A percentile compares a stretch with the other conserved stretches of the same genome.
Evolutionary conservation across 2,113 vertebrate genomes (phyloP).

Genomic region (Tor tambroides): DNA sequence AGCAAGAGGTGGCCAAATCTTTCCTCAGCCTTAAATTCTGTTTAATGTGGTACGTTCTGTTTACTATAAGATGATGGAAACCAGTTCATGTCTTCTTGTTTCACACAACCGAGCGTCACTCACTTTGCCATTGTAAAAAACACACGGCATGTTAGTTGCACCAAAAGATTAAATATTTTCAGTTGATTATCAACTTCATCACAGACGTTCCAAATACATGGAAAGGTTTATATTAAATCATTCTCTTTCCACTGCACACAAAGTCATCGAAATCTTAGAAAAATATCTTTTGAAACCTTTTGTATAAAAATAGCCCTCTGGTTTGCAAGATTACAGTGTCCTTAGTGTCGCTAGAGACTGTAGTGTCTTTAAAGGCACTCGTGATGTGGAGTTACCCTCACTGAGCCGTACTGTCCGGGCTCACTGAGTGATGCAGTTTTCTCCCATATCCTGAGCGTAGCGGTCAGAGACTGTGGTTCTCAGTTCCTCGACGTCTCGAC

Average conservation of each 20-base stretch:
- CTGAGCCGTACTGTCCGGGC: background rate
- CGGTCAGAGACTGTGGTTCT: slow-evolving; percentile 91
- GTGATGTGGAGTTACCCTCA: slow-evolving; percentile 20
- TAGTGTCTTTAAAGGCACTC: slow-evolving; percentile 11
- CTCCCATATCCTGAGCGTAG: slow-evolving; percentile 98
- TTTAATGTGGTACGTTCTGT: background rate
- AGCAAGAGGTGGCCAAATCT: background rate
- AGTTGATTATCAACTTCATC: slow-evolving; percentile 83
- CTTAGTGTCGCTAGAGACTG: slow-evolving; percentile 35
- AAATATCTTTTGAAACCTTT: slow-evolving; percentile 18
- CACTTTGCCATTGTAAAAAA: slow-evolving; percentile 66
- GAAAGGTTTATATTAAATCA: slow-evolving; percentile 69
- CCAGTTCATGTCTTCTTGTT: background rate
- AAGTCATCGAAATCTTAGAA: background rate
- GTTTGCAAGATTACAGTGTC: background rate
- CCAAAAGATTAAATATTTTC: slow-evolving; percentile 63
- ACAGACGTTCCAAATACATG: slow-evolving; percentile 61
- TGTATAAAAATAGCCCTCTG: slow-evolving; percentile 48
- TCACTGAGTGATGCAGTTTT: slow-evolving; percentile 89
- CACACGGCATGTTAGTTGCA: slow-evolving; percentile 54
- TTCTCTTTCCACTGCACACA: background rate
- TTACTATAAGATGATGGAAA: background rate
- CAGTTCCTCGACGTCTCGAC: slow-evolving; percentile 89
- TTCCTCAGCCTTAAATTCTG: background rate
- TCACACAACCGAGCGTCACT: background rate